A percentile compares a stretch with the other conserved stretches of the same genome.
These are phyloP conservation scores for Pampus argenteus DNA, from an alignment of 2,797 vertebrate genomes.

Conservation along the genomic window DNA sequence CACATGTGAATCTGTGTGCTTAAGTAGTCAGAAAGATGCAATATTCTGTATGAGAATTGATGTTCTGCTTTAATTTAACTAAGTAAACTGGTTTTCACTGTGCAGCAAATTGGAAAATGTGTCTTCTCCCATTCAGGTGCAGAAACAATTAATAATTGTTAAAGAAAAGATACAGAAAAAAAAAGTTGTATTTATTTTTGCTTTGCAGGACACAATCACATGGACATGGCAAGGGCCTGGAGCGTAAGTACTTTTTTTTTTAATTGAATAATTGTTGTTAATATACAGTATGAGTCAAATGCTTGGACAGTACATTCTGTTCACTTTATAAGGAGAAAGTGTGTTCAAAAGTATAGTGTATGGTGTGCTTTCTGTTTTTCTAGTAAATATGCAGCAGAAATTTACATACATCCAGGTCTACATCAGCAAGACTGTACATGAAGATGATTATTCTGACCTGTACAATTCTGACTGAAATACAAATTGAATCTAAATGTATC, in stretches of 20 bases:
- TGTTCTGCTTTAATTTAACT: not conserved
- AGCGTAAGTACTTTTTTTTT: conserved; percentile 91
- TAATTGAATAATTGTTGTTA: conserved; percentile 1
- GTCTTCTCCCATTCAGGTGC: not conserved
- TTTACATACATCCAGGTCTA: not conserved
- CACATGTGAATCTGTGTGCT: not conserved
- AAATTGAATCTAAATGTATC: not conserved
- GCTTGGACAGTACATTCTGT: no score
- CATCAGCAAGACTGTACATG: not conserved
- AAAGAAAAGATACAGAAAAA: not conserved
- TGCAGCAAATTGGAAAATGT: not conserved
- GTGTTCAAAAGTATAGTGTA: no score
- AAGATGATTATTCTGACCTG: not conserved
- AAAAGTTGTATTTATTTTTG: not conserved
- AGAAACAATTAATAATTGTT: not conserved
- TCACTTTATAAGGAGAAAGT: no score
- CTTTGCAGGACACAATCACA: conserved; percentile 93
- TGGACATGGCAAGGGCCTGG: conserved; percentile 99
- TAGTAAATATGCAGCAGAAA: not conserved
- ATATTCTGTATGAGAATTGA: not conserved
- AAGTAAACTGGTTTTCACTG: not conserved
- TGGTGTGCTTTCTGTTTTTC: not conserved
- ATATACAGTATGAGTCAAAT: no score
- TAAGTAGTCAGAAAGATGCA: not conserved
- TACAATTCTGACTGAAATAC: not conserved